Conservation (phyloP, 2,113 vertebrate species). For the Camelus dromedarius region DNA sequence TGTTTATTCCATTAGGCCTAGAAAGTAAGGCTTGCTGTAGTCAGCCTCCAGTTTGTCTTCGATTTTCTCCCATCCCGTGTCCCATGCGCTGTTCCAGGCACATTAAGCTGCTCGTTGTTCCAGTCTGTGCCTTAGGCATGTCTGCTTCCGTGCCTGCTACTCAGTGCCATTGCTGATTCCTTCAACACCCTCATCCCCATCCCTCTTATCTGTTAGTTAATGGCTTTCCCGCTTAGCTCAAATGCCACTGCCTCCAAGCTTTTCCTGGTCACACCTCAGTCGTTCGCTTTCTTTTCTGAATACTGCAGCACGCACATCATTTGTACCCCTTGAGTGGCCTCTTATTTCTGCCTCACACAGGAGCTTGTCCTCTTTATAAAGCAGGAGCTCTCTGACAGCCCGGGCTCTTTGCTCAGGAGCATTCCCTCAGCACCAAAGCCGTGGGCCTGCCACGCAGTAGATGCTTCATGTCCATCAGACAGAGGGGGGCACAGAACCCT, state of each 20-base stretch:
- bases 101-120: neutral
- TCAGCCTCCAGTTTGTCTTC: rapidly evolving
- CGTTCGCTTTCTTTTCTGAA: neutral
- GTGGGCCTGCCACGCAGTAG: too few relatives aligned
- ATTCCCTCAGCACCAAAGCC: neutral
- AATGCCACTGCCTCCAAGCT: neutral
- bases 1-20: neutral
- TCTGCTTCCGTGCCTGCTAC: rapidly evolving
- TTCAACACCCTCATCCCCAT: neutral
- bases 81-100: neutral
- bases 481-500: neutral
- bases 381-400: neutral
- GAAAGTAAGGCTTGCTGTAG: neutral
- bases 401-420: neutral
- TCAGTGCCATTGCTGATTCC: neutral
- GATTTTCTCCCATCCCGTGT: rapidly evolving
- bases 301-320: too few relatives aligned
- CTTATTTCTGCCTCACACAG: neutral
- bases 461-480: rapidly evolving
- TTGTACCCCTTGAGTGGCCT: rapidly evolving
- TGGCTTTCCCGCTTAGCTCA: neutral
- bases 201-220: neutral
- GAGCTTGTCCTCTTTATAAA: neutral
- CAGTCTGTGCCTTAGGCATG: rapidly evolving
- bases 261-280: neutral